Conservation (phyloP, 2,888 invertebrate genomes). For the Pyrgus malvae region DNA sequence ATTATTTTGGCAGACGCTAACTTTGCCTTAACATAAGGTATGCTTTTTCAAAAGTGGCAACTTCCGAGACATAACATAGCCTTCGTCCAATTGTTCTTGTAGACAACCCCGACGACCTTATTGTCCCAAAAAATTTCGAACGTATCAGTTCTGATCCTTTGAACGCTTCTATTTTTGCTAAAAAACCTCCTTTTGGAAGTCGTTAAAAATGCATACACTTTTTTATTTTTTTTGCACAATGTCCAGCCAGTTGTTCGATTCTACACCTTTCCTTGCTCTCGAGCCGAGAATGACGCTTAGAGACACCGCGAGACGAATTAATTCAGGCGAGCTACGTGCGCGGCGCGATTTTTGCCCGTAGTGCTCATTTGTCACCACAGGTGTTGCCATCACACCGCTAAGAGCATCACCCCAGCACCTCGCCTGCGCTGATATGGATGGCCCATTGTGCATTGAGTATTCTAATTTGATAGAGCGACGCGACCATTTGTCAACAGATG, state of each 20-base stretch:
- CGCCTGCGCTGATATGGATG: slow-evolving; percentile 21
- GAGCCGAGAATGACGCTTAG: slow-evolving; percentile 56
- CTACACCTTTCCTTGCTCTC: slow-evolving; percentile 33
- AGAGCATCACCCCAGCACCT: slow-evolving; percentile 29
- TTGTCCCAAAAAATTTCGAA: no score
- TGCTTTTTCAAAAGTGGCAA: no score
- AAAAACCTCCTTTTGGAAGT: no score
- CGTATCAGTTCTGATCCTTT: no score
- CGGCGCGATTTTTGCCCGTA: slow-evolving; percentile 71
- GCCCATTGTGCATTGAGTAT: slow-evolving; percentile 25
- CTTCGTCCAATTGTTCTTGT: no score
- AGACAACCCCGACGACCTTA: no score
- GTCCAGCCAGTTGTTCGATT: not conserved
- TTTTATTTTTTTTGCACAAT: no score
- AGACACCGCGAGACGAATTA: slow-evolving; percentile 79
- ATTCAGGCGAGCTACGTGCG: slow-evolving; percentile 67
- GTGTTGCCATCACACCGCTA: slow-evolving; percentile 48
- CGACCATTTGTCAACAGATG: slow-evolving; percentile 17
- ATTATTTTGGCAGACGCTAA: no score
- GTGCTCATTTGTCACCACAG: slow-evolving; percentile 79
- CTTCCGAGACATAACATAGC: no score
- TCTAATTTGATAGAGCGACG: slow-evolving; percentile 25
- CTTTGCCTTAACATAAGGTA: no score
- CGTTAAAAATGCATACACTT: no score
- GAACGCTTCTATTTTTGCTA: no score